Percentiles rank a stretch among this genome's conserved stretches.
phyloP scores from a whole-genome alignment of 1,140 invertebrate species.

The Lasaia peninsularis region DNA sequence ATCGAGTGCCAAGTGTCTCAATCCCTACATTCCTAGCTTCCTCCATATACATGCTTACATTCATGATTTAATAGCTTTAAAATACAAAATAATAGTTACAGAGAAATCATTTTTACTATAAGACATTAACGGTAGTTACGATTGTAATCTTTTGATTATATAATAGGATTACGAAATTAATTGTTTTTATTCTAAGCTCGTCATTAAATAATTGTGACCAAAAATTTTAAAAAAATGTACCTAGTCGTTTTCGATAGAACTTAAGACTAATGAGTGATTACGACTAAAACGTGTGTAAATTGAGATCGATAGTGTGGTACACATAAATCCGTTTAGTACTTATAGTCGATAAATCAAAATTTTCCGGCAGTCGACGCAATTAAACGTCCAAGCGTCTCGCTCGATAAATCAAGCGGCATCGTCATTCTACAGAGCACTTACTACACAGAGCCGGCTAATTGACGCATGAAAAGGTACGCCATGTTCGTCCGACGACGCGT shows the following conservation, averaged over 20 bases:
- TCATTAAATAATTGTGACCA: no score
- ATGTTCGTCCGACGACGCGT: neutral
- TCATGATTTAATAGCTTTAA: no score
- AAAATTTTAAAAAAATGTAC: no score
- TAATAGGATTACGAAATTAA: neutral
- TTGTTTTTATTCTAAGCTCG: no score
- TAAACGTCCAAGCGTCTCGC: constrained; percentile 30
- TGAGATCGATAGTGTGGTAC: constrained; percentile 1
- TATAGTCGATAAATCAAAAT: constrained; percentile 32
- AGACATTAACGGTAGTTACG: no score
- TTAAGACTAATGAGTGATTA: constrained; percentile 2
- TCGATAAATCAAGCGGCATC: constrained; percentile 30
- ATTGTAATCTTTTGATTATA: neutral
- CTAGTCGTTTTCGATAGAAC: no score
- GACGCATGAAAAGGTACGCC: constrained; percentile 1
- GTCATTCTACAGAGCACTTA: constrained; percentile 15
- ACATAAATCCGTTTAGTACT: neutral
- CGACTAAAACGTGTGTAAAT: neutral
- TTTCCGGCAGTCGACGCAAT: constrained; percentile 28
- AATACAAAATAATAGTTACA: no score
- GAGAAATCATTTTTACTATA: no score
- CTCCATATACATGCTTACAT: no score
- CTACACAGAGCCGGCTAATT: constrained; percentile 4
- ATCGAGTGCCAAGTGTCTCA: no score
- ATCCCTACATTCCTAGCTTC: no score